Evolutionary conservation across 2,797 vertebrate genomes (phyloP).

Genomic region (Sarcoramphus papa): DNA sequence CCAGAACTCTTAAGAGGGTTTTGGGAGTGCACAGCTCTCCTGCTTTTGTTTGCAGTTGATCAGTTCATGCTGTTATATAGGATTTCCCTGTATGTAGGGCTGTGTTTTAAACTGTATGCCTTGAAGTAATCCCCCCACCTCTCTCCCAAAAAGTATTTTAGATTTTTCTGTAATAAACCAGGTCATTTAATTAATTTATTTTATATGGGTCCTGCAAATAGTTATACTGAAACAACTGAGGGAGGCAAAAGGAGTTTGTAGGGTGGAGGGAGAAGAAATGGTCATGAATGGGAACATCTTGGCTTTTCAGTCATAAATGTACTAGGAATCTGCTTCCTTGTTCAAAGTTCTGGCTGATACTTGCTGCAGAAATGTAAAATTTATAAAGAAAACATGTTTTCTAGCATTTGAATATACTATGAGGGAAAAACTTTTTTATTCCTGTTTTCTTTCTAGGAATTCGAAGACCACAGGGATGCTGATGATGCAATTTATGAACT

Average conservation of each 20-base stretch:
- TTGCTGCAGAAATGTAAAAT: not conserved
- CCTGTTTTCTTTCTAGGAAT: slow-evolving; percentile 75
- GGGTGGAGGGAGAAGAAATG: not conserved
- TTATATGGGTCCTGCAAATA: not conserved
- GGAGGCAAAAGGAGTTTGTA: not conserved
- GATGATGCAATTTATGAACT: slow-evolving; percentile 92
- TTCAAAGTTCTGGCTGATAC: not conserved
- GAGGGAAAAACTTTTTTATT: not conserved
- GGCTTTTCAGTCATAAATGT: not conserved
- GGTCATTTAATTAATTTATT: not conserved
- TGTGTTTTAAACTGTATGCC: not conserved
- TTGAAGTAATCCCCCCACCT: not conserved
- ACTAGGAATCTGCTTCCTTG: not conserved
- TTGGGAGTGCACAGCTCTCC: not conserved
- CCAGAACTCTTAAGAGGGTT: not conserved
- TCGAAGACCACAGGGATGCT: slow-evolving; percentile 91
- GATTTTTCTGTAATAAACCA: not conserved
- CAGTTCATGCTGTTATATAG: not conserved
- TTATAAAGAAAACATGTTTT: not conserved
- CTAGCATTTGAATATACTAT: not conserved
- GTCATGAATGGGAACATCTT: not conserved
- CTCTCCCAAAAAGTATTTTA: not conserved
- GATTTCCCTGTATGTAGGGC: not conserved
- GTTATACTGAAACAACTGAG: not conserved
- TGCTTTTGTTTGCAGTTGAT: not conserved